Evolutionary conservation across 2,888 invertebrate genomes (phyloP).

Genomic region (Gibbula magus): DNA sequence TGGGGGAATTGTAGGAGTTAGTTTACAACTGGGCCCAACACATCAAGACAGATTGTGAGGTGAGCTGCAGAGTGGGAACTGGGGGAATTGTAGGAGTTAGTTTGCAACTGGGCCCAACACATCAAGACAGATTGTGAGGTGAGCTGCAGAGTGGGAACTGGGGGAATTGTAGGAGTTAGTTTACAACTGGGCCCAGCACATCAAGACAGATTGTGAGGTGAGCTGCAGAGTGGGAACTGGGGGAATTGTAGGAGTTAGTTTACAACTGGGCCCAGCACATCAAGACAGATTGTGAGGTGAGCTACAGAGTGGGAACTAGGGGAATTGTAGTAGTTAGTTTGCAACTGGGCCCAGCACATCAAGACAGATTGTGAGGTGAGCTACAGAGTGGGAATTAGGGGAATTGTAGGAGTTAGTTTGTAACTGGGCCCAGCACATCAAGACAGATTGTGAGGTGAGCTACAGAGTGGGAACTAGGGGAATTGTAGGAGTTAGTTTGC

Average conservation of each 20-base stretch:
- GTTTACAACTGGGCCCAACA: conserved; percentile 82
- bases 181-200: conserved; percentile 84
- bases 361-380: conserved; percentile 82
- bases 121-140: conserved; percentile 85
- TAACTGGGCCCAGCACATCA: conserved; percentile 87
- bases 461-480: not conserved
- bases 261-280: conserved; percentile 85
- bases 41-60: conserved; percentile 85
- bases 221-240: conserved; percentile 22
- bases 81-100: not conserved
- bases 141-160: conserved; percentile 30
- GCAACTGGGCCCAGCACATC: conserved; percentile 85
- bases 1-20: not conserved
- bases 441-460: conserved; percentile 81
- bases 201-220: conserved; percentile 83
- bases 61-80: conserved; percentile 56
- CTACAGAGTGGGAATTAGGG: not conserved
- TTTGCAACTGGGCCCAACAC: conserved; percentile 82
- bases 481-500: not conserved
- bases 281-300: conserved; percentile 82
- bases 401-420: not conserved
- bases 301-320: not conserved
- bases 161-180: not conserved
- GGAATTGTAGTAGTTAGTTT: not conserved
- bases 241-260: not conserved